Percentiles rank a stretch among this genome's conserved stretches.
Evolutionary conservation across 2,888 invertebrate genomes (phyloP).

Genomic region (Drosophila atripex): DNA sequence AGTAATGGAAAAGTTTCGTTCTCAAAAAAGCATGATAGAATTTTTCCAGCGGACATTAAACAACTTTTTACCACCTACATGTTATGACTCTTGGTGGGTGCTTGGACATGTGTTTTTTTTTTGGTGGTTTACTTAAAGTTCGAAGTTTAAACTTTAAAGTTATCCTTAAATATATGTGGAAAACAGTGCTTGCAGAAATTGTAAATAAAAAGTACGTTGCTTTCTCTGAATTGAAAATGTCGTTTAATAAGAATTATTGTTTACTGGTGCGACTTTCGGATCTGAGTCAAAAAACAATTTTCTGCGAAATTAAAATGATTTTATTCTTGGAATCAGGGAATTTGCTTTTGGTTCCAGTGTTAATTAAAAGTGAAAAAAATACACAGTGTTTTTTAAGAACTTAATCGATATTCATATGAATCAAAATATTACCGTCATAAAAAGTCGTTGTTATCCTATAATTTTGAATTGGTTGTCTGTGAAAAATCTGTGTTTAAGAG

Average conservation of each 20-base stretch:
- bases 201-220: background rate
- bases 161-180: background rate
- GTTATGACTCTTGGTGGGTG: too few species aligned
- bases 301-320: background rate
- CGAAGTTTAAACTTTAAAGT: background rate
- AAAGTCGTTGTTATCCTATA: background rate
- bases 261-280: too few species aligned
- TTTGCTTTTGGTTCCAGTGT: background rate
- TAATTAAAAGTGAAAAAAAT: background rate
- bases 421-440: too few species aligned
- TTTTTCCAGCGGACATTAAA: background rate
- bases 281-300: too few species aligned
- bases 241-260: too few species aligned
- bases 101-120: background rate
- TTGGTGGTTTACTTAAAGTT: too few species aligned
- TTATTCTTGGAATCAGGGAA: background rate
- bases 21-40: background rate
- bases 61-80: background rate
- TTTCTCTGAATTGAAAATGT: background rate
- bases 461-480: background rate
- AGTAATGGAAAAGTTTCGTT: background rate
- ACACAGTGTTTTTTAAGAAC: background rate
- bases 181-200: background rate
- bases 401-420: too few species aligned
- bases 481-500: background rate